These are phyloP conservation scores for Ochropacha duplaris DNA, from an alignment of 2,888 invertebrate genomes.

Conservation along the genomic window DNA sequence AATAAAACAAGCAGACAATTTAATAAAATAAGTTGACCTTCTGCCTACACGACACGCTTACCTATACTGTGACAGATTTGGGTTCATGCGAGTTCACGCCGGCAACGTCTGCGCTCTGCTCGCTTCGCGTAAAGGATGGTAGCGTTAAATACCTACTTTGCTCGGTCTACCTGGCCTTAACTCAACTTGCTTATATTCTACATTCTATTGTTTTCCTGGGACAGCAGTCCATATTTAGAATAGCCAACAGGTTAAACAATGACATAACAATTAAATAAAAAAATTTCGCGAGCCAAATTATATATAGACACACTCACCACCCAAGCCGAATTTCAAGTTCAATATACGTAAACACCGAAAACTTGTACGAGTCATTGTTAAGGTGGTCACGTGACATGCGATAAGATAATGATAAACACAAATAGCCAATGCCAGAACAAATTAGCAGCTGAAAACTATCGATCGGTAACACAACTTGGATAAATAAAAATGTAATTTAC, in stretches of 20 bases:
- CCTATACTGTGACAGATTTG: no score
- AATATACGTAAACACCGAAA: conserved; percentile 42
- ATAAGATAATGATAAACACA: background rate
- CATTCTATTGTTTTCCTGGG: no score
- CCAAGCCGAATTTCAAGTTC: conserved; percentile 39
- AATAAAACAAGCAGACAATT: no score
- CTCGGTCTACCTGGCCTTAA: no score
- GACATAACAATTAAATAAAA: background rate
- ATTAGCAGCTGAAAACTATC: background rate
- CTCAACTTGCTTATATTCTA: no score
- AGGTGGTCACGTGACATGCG: background rate
- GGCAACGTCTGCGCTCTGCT: no score
- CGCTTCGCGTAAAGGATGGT: no score
- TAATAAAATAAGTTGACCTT: no score
- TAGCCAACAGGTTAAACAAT: background rate
- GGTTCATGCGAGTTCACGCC: no score
- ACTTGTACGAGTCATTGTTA: conserved; percentile 33
- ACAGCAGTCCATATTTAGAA: no score
- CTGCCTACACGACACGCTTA: no score
- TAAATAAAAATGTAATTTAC: background rate
- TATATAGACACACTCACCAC: conserved; percentile 48
- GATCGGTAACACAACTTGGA: background rate
- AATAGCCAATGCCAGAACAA: background rate
- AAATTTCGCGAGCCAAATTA: conserved; percentile 8
- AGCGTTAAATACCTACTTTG: no score